phyloP scores from a whole-genome alignment of 2,888 invertebrate species.

The Cerceris rybyensis region DNA sequence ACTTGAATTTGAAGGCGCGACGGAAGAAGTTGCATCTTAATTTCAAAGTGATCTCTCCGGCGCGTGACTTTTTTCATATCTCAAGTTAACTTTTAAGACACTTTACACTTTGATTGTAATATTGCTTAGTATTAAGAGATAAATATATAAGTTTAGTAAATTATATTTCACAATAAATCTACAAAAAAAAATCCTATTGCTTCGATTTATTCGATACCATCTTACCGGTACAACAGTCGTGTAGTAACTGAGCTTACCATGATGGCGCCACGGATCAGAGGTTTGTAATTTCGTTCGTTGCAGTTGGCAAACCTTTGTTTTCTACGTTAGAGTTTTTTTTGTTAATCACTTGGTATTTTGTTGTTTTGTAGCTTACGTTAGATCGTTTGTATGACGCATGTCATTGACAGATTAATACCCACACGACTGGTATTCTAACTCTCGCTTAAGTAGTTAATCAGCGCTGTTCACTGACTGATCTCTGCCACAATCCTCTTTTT shows the following conservation, averaged over 20 bases:
- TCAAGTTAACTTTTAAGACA: slow-evolving; percentile 36
- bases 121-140: slow-evolving; percentile 47
- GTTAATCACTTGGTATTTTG: slow-evolving; percentile 17
- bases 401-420: slow-evolving; percentile 54
- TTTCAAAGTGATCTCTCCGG: neutral
- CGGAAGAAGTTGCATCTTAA: slow-evolving; percentile 87
- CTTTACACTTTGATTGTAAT: slow-evolving; percentile 14
- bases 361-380: slow-evolving; percentile 26
- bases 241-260: neutral
- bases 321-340: slow-evolving; percentile 42
- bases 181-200: slow-evolving; percentile 28
- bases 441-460: slow-evolving; percentile 34
- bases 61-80: slow-evolving; percentile 11
- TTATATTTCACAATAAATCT: slow-evolving; percentile 62
- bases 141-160: slow-evolving; percentile 47
- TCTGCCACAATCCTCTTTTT: neutral
- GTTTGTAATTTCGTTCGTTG: neutral
- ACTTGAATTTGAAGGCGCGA: slow-evolving; percentile 90
- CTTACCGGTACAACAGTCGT: slow-evolving; percentile 13
- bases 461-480: slow-evolving; percentile 26
- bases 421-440: slow-evolving; percentile 15
- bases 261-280: slow-evolving; percentile 33
- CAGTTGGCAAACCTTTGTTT: slow-evolving; percentile 4
- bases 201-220: neutral
- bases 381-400: slow-evolving; percentile 43